Evolutionary conservation across 2,888 invertebrate genomes (phyloP).

Genomic region (Phortica magna): DNA sequence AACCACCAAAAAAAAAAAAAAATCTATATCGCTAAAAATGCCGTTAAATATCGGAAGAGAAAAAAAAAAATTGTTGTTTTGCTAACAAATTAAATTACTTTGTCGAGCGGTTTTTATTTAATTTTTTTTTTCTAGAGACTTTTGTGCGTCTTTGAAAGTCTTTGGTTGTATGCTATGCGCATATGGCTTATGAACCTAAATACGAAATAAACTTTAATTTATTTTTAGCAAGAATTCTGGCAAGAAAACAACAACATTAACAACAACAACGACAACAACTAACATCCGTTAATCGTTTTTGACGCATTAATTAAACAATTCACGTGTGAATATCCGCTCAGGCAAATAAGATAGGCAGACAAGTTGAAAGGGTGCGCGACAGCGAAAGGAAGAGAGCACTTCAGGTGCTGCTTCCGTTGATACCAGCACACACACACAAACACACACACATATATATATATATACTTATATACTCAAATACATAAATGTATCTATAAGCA

Average conservation of each 20-base stretch:
- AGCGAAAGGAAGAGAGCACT: neutral
- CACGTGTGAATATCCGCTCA: constrained; percentile 74
- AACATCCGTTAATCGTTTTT: constrained; percentile 56
- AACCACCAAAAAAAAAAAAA: no score
- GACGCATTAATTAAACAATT: constrained; percentile 70
- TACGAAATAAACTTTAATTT: neutral
- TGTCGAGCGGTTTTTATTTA: no score
- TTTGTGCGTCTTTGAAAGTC: no score
- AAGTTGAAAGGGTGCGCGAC: constrained; percentile 3
- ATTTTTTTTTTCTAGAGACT: no score
- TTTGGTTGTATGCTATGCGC: neutral
- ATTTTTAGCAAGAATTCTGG: neutral
- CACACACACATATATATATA: neutral
- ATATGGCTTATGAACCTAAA: neutral
- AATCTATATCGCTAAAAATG: no score
- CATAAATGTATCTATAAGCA: neutral
- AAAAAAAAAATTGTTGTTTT: no score
- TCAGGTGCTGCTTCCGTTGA: neutral
- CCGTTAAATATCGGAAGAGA: no score
- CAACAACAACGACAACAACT: constrained; percentile 24
- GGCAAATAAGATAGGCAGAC: constrained; percentile 34
- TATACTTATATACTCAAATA: neutral
- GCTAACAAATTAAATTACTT: no score
- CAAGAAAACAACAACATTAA: neutral
- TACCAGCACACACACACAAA: neutral